Evolutionary conservation across 2,797 vertebrate species (phyloP).

Genomic region (Epinephelus malabaricus): DNA sequence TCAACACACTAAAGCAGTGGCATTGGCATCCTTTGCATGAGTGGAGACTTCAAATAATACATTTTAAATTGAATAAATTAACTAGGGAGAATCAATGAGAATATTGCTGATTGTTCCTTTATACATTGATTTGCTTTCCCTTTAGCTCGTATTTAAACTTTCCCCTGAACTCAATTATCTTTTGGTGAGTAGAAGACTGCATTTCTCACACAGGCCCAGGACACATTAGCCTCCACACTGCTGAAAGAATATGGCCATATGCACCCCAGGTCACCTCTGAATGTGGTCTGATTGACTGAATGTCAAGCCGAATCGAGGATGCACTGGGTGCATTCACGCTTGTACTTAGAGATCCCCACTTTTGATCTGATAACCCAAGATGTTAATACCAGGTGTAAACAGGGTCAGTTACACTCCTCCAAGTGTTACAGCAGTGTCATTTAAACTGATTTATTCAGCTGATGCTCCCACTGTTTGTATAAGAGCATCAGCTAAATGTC

Average conservation of each 20-base stretch:
- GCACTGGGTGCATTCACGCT: too few relatives aligned
- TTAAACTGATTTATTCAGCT: conserved; percentile 15
- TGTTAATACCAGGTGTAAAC: too few relatives aligned
- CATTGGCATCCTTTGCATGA: too few relatives aligned
- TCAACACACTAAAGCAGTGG: neutral
- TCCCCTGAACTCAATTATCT: neutral
- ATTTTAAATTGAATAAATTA: neutral
- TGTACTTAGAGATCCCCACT: too few relatives aligned
- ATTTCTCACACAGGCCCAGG: neutral
- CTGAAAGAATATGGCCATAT: too few relatives aligned
- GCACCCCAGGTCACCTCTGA: too few relatives aligned
- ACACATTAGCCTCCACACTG: too few relatives aligned
- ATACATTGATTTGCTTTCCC: neutral
- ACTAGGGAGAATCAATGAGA: neutral
- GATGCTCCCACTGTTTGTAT: neutral
- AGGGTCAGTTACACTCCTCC: neutral
- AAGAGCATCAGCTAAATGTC: conserved; percentile 3
- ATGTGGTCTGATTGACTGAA: too few relatives aligned
- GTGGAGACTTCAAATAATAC: neutral
- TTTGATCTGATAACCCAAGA: too few relatives aligned
- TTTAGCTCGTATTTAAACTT: neutral
- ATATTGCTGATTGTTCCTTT: neutral
- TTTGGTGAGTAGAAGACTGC: neutral
- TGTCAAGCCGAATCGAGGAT: too few relatives aligned
- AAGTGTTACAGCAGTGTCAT: neutral